These are phyloP conservation scores for Eupsittula cactorum DNA, from an alignment of 2,113 vertebrate species.

Conservation along the genomic window DNA sequence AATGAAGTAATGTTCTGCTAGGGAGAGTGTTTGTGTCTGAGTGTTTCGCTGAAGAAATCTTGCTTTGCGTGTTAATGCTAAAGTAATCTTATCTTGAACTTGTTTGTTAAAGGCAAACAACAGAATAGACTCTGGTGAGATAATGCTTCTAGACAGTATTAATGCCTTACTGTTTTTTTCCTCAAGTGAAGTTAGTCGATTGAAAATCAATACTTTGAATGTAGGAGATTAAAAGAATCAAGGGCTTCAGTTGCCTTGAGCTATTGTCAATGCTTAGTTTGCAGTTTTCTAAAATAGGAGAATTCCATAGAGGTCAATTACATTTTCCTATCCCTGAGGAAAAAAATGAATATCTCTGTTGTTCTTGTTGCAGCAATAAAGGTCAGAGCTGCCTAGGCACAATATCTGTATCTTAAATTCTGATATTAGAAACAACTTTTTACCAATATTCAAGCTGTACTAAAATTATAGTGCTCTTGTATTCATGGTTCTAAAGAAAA, in stretches of 20 bases:
- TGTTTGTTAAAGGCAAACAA: background rate
- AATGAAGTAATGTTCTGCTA: background rate
- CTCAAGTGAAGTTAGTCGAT: background rate
- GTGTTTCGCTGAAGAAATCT: background rate
- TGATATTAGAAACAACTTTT: background rate
- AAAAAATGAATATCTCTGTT: background rate
- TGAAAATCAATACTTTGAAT: constrained; percentile 23
- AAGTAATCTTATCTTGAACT: background rate
- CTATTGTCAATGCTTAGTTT: constrained; percentile 63
- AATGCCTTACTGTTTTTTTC: background rate
- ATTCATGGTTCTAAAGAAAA: background rate
- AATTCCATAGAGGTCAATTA: constrained; percentile 42
- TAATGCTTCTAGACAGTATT: background rate
- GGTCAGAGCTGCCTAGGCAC: background rate
- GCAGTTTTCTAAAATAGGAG: constrained; percentile 36
- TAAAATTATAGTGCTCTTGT: background rate
- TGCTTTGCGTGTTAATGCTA: background rate
- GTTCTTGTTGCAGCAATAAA: background rate
- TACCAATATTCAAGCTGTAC: background rate
- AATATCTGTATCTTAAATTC: background rate
- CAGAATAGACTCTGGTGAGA: background rate
- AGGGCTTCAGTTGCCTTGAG: constrained; percentile 50
- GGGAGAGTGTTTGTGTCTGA: background rate
- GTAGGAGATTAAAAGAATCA: constrained; percentile 4
- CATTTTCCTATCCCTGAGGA: constrained; percentile 56